phyloP scores from a whole-genome alignment of 2,797 vertebrate species.

The Erpetoichthys calabaricus region DNA sequence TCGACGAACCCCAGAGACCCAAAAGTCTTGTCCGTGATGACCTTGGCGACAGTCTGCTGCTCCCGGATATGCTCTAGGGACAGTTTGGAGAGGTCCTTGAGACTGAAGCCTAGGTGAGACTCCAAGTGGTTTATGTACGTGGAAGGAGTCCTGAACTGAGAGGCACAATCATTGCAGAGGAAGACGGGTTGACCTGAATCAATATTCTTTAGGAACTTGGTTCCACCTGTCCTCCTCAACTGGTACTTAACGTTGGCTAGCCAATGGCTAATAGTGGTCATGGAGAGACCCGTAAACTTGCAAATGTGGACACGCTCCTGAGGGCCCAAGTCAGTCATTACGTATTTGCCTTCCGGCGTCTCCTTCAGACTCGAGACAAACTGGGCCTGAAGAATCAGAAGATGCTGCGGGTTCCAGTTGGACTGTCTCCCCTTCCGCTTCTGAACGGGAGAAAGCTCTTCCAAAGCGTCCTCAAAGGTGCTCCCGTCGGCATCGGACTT shows the following conservation, averaged over 20 bases:
- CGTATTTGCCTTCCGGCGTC: constrained; percentile 83
- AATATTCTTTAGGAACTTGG: constrained; percentile 97
- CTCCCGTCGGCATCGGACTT: constrained; percentile 84
- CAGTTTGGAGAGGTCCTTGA: constrained; percentile 94
- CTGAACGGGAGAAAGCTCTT: constrained; percentile 84
- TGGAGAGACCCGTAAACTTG: constrained; percentile 97
- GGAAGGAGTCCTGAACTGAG: constrained; percentile 94
- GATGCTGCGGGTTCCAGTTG: constrained; percentile 97
- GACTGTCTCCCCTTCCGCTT: constrained; percentile 93
- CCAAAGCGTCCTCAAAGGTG: constrained; percentile 81
- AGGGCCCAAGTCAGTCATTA: constrained; percentile 85
- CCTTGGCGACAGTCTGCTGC: constrained; percentile 76
- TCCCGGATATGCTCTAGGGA: constrained; percentile 83
- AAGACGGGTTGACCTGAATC: constrained; percentile 94
- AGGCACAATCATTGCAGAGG: constrained; percentile 97
- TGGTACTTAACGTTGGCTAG: constrained; percentile 98
- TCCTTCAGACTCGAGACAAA: constrained; percentile 86
- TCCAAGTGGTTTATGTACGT: constrained; percentile 92
- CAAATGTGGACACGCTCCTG: constrained; percentile 96
- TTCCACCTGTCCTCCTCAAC: constrained; percentile 92
- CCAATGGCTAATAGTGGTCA: constrained; percentile 99
- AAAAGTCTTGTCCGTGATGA: constrained; percentile 72
- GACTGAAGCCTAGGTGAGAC: constrained; percentile 89
- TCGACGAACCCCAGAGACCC: constrained; percentile 67
- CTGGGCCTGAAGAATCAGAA: constrained; percentile 94